A percentile compares a stretch with the other conserved stretches of the same genome.
Evolutionary conservation across 2,888 invertebrate species (phyloP).

Genomic region (Tiliacea citrago): DNA sequence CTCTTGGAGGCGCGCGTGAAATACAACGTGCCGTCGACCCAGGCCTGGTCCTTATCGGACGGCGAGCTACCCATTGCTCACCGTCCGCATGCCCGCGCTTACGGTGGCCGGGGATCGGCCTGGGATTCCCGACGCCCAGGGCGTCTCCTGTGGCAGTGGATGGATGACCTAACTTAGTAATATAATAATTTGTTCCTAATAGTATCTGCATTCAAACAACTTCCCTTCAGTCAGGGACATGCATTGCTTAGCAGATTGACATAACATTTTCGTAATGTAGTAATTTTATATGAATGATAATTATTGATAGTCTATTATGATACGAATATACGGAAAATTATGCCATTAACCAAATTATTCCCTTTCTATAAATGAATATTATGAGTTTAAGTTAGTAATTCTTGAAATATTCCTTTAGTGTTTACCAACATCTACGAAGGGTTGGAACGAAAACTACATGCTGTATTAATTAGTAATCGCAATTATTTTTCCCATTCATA

Average conservation of each 20-base stretch:
- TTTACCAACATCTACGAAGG: neutral
- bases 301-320: neutral
- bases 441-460: neutral
- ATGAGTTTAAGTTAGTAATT: neutral
- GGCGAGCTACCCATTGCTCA: too few species aligned
- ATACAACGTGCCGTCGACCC: too few species aligned
- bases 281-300: neutral
- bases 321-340: neutral
- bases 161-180: neutral
- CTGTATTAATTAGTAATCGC: neutral
- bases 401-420: neutral
- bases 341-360: neutral
- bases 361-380: neutral
- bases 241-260: neutral
- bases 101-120: too few species aligned
- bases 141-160: too few species aligned
- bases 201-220: neutral
- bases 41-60: too few species aligned
- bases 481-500: neutral
- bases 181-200: neutral
- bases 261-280: neutral
- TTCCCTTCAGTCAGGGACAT: neutral
- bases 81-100: too few species aligned
- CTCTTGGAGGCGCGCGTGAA: too few species aligned
- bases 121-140: too few species aligned